These are phyloP conservation scores for Malurus cyaneus DNA, from an alignment of 2,113 vertebrate species.

Conservation along the genomic window DNA sequence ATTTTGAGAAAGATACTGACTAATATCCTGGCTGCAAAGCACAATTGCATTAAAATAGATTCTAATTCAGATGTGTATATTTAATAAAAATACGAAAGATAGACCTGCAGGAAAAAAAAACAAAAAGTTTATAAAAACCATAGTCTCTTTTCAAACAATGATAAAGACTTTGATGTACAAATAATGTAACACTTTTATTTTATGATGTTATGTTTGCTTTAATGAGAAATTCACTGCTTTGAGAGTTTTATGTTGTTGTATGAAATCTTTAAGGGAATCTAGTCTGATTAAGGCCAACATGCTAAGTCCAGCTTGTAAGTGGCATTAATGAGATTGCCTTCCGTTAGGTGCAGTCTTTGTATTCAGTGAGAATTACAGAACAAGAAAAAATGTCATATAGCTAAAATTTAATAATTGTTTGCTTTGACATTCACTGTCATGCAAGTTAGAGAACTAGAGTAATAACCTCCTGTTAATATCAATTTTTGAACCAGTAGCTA, in stretches of 20 bases:
- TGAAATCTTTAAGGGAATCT: neutral
- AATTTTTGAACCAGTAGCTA: neutral
- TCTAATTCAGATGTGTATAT: neutral
- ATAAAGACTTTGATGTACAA: neutral
- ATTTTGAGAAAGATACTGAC: neutral
- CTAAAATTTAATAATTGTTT: neutral
- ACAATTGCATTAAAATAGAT: neutral
- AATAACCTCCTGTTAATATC: neutral
- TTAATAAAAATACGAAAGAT: neutral
- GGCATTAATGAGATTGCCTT: neutral
- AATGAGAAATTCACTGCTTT: neutral
- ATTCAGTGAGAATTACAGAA: neutral
- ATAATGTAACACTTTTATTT: neutral
- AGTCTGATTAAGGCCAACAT: neutral
- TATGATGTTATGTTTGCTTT: neutral
- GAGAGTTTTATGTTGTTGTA: neutral
- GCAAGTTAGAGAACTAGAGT: neutral
- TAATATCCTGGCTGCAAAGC: rapidly evolving
- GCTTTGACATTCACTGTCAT: neutral
- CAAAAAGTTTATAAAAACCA: neutral
- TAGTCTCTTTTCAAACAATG: neutral
- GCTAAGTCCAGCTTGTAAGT: neutral
- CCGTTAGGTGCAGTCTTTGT: neutral
- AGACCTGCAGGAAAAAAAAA: neutral
- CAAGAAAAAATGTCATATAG: neutral